phyloP scores from a whole-genome alignment of 1,140 invertebrate genomes.

The Caenorhabditis brenneri region DNA sequence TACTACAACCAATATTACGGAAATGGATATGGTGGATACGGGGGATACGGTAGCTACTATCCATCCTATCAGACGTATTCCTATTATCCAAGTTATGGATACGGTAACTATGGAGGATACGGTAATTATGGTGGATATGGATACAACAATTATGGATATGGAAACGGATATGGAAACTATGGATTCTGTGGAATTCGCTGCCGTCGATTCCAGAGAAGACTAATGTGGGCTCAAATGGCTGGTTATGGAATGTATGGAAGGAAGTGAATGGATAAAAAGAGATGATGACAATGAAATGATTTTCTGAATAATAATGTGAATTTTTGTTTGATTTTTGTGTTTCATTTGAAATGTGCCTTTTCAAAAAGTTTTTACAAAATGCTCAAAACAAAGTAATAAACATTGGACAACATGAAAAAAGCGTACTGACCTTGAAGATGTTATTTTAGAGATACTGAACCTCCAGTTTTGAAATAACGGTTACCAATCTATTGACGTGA shows the following conservation, averaged over 20 bases:
- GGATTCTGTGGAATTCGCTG: conserved; percentile 15
- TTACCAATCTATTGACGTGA: too few relatives aligned
- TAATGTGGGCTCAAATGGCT: conserved; percentile 14
- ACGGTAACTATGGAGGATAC: conserved; percentile 21
- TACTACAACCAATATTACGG: conserved; percentile 23
- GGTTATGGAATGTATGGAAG: conserved; percentile 29
- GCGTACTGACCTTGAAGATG: too few relatives aligned
- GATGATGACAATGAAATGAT: neutral
- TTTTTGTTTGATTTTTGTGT: too few relatives aligned
- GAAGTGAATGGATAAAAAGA: neutral
- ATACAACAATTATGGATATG: neutral
- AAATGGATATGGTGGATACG: neutral
- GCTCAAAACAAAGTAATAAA: too few relatives aligned
- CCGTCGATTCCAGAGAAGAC: conserved; percentile 10
- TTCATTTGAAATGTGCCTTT: too few relatives aligned
- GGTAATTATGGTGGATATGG: neutral
- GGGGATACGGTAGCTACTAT: neutral
- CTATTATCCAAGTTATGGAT: neutral
- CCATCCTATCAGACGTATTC: neutral
- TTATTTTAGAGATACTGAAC: too few relatives aligned
- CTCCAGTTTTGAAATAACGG: too few relatives aligned
- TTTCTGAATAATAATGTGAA: neutral
- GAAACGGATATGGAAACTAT: too few relatives aligned
- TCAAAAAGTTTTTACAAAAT: too few relatives aligned
- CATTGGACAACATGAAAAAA: too few relatives aligned